Conservation (phyloP, 2,888 invertebrate genomes). For the Fragum fragum region DNA sequence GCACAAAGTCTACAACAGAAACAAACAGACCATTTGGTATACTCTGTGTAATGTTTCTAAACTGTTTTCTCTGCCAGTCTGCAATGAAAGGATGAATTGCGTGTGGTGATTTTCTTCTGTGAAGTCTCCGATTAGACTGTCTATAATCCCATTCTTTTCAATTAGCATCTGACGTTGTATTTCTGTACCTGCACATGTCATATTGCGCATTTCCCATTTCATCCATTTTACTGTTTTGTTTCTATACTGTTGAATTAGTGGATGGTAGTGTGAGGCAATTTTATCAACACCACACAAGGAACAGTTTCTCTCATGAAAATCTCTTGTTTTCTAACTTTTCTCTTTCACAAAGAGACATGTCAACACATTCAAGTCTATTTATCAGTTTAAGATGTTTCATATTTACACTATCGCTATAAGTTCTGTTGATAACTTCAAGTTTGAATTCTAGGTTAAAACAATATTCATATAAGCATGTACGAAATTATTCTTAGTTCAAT, state of each 20-base stretch:
- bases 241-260: neutral
- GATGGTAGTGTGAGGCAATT: neutral
- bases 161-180: slow-evolving; percentile 19
- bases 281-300: slow-evolving; percentile 1
- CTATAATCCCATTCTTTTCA: slow-evolving; percentile 7
- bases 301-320: slow-evolving; percentile 16
- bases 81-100: slow-evolving; percentile 30
- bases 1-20: slow-evolving; percentile 15
- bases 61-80: slow-evolving; percentile 18
- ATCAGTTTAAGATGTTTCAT: slow-evolving; percentile 16
- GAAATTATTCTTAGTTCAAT: too few species aligned
- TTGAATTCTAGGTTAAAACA: too few species aligned
- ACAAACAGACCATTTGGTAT: slow-evolving; percentile 19
- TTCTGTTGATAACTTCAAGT: too few species aligned
- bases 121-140: neutral
- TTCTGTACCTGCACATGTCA: neutral
- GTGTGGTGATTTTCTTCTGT: slow-evolving; percentile 7
- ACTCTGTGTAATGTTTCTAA: neutral
- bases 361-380: neutral
- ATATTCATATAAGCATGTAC: too few species aligned
- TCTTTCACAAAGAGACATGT: slow-evolving; percentile 9
- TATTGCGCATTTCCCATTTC: slow-evolving; percentile 1
- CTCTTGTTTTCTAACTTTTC: neutral
- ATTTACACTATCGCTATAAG: neutral
- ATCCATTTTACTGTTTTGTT: slow-evolving; percentile 7